Base-by-base conservation (phyloP, 2,797 vertebrate genomes). In the Geotrypetes seraphini region DNA sequence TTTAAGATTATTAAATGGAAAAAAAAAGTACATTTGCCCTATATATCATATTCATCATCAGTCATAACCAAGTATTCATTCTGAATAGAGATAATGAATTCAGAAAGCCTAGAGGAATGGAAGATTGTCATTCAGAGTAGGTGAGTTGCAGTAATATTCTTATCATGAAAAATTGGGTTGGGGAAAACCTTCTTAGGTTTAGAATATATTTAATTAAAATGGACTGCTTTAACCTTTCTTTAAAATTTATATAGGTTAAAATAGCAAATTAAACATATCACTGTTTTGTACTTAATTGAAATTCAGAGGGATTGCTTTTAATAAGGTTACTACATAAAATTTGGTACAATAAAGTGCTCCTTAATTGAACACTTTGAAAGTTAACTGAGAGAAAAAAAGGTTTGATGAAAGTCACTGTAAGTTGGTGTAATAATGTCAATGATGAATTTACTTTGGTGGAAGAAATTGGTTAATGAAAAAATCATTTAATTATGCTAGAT, bases 131-230 rank as follows among this genome's bases (percentile, higher is more conserved):
- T 73, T 77, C 41, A 70, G 7, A 57, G 53, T 47, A 65, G 46
- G 53, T 58, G 52, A 58, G 40, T 45, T 60, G 68, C 45, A 68
- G 42, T 60, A 55, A 51, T 63, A 53, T 49, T 65, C 58, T 66
- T 53, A 47, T 59, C 52, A 47, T 36, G 46, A 65, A 48, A 66
- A 70, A 63, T 19, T 49, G 43, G 29, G 20, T 57, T 66, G 22
- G 24, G n/a, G n/a, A n/a, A n/a, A 71, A 36, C 42, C 56, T 25
- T n/a, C n/a, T 28, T 40, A 65, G 62, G 64, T 47, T 53, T 60
- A 42, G 40, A 62, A 56, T 69, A 27, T 31, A 33, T 51, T 77
- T 77, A 70, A 77, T 75, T 78, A 64, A 75, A 70, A 2, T 56
- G 45, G 60, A 71, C 76, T 62, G 46, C 19, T 58, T 61, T 72